These are phyloP conservation scores for Tachina lurida DNA, from an alignment of 2,888 invertebrate genomes.

Conservation along the genomic window DNA sequence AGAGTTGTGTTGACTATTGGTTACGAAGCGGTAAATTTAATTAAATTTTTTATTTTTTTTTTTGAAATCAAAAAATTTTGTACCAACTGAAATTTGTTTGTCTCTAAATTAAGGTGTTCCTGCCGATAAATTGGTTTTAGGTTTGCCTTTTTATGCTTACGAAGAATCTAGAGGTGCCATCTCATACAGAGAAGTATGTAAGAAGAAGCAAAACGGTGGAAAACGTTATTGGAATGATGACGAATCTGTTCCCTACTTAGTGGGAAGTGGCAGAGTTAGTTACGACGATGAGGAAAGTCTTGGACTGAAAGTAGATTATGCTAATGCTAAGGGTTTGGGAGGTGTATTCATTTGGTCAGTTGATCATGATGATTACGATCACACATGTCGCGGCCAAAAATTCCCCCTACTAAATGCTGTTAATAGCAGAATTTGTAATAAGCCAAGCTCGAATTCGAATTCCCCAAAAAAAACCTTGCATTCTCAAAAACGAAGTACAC, in stretches of 20 bases:
- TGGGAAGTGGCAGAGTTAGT: conserved; percentile 94
- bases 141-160: conserved; percentile 88
- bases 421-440: conserved; percentile 29
- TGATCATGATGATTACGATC: conserved; percentile 96
- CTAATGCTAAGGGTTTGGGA: conserved; percentile 90
- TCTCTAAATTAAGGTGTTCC: conserved; percentile 83
- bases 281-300: conserved; percentile 94
- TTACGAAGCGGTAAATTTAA: conserved; percentile 85
- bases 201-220: not conserved
- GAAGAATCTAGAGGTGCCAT: too few species aligned
- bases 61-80: not conserved
- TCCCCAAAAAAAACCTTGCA: too few species aligned
- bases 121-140: conserved; percentile 87
- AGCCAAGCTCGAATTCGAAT: too few species aligned
- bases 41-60: not conserved
- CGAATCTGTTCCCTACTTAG: conserved; percentile 77
- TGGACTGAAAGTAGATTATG: conserved; percentile 90
- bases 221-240: not conserved
- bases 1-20: conserved; percentile 94
- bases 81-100: not conserved
- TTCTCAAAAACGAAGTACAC: too few species aligned
- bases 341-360: conserved; percentile 88
- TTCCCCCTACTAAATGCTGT: conserved; percentile 84
- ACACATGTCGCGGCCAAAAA: conserved; percentile 85
- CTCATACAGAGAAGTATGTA: conserved; percentile 87